Base-by-base conservation (phyloP, 1,140 invertebrate species). In the Procambarus clarkii region DNA sequence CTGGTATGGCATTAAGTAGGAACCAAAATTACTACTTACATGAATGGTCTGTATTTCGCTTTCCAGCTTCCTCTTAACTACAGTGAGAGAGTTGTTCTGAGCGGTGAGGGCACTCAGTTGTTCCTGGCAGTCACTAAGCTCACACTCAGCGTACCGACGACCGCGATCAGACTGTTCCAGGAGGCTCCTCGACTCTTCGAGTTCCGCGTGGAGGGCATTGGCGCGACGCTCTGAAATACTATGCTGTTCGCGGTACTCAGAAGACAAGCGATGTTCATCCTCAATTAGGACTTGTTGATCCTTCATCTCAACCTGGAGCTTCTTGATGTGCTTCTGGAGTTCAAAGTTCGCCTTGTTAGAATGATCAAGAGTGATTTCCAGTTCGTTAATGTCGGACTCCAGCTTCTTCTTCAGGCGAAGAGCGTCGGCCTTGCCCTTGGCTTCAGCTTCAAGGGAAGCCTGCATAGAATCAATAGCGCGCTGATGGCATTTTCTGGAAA, bases 21-120 rank as follows among this genome's bases (percentile, higher is more conserved):
- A 9, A 64, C 13, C 4, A 5, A 64, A 64, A 21, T 1, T 64
- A 18, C 13, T 18, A 46, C 83, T 85, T 48, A 96, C 96, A 96
- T 99, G 98, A 94, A 99, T 97, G 92, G 98, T 98, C 95, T 98
- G 97, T 94, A 99, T 96, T 96, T 99, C 99, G 93, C 97, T 97
- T 95, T 99, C 99, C 94, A 99, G 96, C 96, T 99, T 99, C 96
- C 98, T 98, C 97, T 99, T 99, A 95, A 98, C 97, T 93, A 98
- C 97, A 74, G 97, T 97, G 93, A 99, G 96, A 92, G 83, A 85
- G 13, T 45, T 69, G 21, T 85, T 85, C 64, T 85, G 83, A 24
- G 98, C 98, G 93, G 97, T 96, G 81, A 99, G 95, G 95, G 99
- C 99, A 95, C 99, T 99, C 94, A 99, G 96, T 94, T 99, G 97